Base-by-base conservation (phyloP, 2,113 vertebrate species). In the Caloenas nicobarica region DNA sequence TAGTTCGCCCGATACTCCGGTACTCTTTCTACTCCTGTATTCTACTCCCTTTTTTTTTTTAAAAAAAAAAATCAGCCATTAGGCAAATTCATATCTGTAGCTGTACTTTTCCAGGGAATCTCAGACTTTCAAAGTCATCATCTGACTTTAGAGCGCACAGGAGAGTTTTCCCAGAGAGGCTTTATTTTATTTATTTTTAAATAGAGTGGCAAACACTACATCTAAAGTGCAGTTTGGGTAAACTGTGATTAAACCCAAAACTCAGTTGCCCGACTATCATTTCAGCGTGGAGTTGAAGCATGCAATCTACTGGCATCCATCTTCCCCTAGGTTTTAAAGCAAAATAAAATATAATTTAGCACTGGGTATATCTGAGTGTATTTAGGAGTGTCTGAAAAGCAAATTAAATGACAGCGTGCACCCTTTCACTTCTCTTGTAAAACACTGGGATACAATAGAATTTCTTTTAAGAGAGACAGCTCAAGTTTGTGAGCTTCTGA, bases 281-380 rank as follows among this genome's bases (percentile, higher is more conserved):
- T 80, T 65, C 57, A 71, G 57, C 4, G 11, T 14, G 17, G 62
- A 66, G 31, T 1, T 51, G 57, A 88, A 50, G 31, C 13, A 26
- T 1, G 10, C 1, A 1, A 31, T 13, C 50, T 25, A 48, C 11
- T 23, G n/a, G 38, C 26, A 13, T 5, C 5, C 7, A n/a, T 7
- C 26, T 54, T 70, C n/a, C 44, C 26, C 9, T 7, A 25, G 48
- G 23, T 69, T 81, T 89, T 50, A 85, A 89, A 78, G 50, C 46
- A 48, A 50, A 70, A 29, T 26, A 48, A 61, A n/a, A 9, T 13
- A 56, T 26, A n/a, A 60, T 31, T 46, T 65, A 86, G 48, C 69
- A 36, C 51, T 33, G 50, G 40, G 25, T 69, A 18, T 18, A 64
- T 17, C 60, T 46, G 13, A 82, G 50, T 48, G 24, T 22, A 74